Evolutionary conservation across 2,797 vertebrate genomes (phyloP), one percentile per base, ranked within the genome.

Genomic region (Fringilla coelebs): DNA sequence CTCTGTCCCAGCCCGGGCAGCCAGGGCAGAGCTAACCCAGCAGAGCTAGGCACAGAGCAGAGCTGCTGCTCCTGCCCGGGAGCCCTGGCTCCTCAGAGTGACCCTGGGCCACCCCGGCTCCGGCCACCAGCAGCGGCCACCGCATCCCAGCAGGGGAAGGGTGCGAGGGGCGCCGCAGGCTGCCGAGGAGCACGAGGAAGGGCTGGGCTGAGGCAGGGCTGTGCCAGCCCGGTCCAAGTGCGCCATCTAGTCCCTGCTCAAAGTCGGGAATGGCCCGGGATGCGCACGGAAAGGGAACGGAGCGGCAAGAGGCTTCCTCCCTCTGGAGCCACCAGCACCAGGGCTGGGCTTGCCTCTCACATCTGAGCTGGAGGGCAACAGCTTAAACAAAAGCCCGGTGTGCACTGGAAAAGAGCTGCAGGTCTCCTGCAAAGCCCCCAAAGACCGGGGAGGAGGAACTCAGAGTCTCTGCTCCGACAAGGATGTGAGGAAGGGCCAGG

Each of bases 211-310:
- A 13, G 90, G 73, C 40, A 21, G 58, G 75, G 77, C 71, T 14
- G 58, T 19, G 80, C 25, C 70, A 85, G 77, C 80, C 77, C 7
- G 14, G 89, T 36, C 83, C 31, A 4, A 72, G 68, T 48, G 95
- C 83, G 85, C 93, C 97, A 83, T 54, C 93, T 95, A 92, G 95
- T 48, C 89, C 85, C 72, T 8, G 75, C 74, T 72, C 34, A 36
- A 41, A 71, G 49, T 0, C 4, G 7, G 71, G 16, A 62, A n/a
- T 0, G 0, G 10, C 41, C 54, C 7, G 48, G 73, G 40, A 85
- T 60, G 51, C 0, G 4, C 52, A 29, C 20, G 13, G 34, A 25
- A 63, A 0, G 24, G 57, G 45, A 60, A 34, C 12, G 0, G 7
- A 62, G 81, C 48, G 11, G 67, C 2, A 0, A 38, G 74, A 41